Conservation (phyloP, 2,797 vertebrate species). For the Thaleichthys pacificus region DNA sequence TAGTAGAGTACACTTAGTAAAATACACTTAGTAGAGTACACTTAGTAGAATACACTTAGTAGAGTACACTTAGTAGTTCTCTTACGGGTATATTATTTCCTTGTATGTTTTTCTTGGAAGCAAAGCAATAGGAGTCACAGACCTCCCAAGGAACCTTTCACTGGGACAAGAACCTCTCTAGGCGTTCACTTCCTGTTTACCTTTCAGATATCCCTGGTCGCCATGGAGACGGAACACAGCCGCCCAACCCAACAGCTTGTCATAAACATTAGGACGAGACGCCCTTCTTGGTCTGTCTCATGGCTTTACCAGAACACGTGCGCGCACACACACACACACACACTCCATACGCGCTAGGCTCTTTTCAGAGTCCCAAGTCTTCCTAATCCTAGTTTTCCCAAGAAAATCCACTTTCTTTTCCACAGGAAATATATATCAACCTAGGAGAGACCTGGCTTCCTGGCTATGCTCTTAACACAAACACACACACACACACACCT, state of each 20-base stretch:
- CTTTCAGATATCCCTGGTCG: slow-evolving; percentile 2
- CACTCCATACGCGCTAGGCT: no score
- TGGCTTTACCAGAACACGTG: slow-evolving; percentile 4
- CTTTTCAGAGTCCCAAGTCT: not conserved
- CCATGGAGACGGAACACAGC: slow-evolving; percentile 1
- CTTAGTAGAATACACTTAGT: no score
- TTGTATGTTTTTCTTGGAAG: no score
- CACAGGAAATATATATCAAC: slow-evolving; percentile 28
- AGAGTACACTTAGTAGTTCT: no score
- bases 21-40: no score
- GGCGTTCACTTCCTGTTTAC: slow-evolving; percentile 1
- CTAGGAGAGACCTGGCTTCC: slow-evolving; percentile 12
- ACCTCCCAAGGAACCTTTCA: not conserved
- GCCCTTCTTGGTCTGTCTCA: not conserved
- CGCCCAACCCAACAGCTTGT: not conserved
- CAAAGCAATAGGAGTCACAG: not conserved
- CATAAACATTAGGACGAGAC: not conserved
- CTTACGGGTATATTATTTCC: no score
- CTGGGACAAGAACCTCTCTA: slow-evolving; percentile 1
- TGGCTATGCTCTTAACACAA: not conserved
- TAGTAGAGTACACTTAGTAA: no score
- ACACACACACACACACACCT: slow-evolving; percentile 18
- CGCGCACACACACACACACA: slow-evolving; percentile 17
- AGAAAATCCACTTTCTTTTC: not conserved
- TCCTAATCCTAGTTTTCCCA: not conserved